phyloP scores from a whole-genome alignment of 2,797 vertebrate species.

The Arnoldichthys spilopterus region DNA sequence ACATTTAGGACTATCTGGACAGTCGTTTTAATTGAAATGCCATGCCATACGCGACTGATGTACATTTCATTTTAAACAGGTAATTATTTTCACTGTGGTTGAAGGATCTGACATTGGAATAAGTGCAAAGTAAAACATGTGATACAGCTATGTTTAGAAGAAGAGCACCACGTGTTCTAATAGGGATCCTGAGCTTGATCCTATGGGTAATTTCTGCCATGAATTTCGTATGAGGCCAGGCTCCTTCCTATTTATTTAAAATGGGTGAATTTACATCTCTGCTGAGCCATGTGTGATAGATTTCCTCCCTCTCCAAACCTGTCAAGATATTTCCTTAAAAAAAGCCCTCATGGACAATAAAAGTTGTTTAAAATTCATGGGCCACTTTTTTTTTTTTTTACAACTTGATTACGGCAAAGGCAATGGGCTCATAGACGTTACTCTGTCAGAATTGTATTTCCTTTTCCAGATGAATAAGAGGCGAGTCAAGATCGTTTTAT shows the following conservation, averaged over 20 bases:
- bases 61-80: slow-evolving; percentile 46
- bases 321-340: slow-evolving; percentile 57
- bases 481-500: slow-evolving; percentile 52
- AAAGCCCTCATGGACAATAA: slow-evolving; percentile 60
- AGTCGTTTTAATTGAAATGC: slow-evolving; percentile 60
- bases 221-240: slow-evolving; percentile 1
- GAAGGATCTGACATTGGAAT: slow-evolving; percentile 45
- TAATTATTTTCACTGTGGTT: slow-evolving; percentile 56
- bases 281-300: slow-evolving; percentile 51
- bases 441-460: slow-evolving; percentile 52
- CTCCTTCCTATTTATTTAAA: slow-evolving; percentile 6
- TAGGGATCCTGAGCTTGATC: slow-evolving; percentile 2
- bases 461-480: slow-evolving; percentile 56
- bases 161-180: not conserved
- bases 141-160: slow-evolving; percentile 30
- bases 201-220: not conserved
- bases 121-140: slow-evolving; percentile 39
- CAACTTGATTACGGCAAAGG: slow-evolving; percentile 61
- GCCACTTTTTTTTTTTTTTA: slow-evolving; percentile 49
- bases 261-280: slow-evolving; percentile 26
- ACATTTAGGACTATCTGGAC: slow-evolving; percentile 50
- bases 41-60: slow-evolving; percentile 48
- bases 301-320: slow-evolving; percentile 36
- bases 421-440: slow-evolving; percentile 47
- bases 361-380: slow-evolving; percentile 65